Percentiles rank a stretch among this genome's conserved stretches.
phyloP scores from a whole-genome alignment of 2,797 vertebrate species.

The Danio kyathit region DNA sequence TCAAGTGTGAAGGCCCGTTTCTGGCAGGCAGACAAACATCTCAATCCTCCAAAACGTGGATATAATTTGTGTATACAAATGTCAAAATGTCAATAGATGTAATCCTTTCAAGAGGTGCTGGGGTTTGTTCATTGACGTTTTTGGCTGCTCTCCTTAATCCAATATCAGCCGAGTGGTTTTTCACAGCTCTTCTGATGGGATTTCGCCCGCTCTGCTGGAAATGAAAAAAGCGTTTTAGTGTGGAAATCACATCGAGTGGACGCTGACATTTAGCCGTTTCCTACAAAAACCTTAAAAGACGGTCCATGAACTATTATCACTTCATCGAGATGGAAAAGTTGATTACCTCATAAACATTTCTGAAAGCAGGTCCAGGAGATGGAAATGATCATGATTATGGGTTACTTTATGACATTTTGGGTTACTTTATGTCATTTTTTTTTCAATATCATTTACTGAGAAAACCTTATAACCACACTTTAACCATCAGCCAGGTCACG shows the following conservation, averaged over 20 bases:
- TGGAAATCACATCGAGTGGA: constrained; percentile 48
- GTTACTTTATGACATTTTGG: not conserved
- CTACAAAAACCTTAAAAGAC: constrained; percentile 31
- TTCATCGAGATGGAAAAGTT: constrained; percentile 51
- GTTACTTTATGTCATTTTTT: not conserved
- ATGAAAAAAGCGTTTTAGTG: constrained; percentile 47
- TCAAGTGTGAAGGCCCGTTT: not conserved
- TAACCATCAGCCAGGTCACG: not conserved
- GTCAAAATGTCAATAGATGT: constrained; percentile 78
- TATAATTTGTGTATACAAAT: constrained; percentile 72
- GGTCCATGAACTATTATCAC: constrained; percentile 51
- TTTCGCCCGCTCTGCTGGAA: constrained; percentile 50
- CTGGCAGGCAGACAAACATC: constrained; percentile 55
- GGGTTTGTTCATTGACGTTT: constrained; percentile 59
- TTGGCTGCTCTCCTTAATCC: constrained; percentile 63
- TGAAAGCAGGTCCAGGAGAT: constrained; percentile 2
- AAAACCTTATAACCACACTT: not conserved
- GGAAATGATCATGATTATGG: not conserved
- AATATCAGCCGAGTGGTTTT: constrained; percentile 60
- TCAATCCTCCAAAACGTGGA: constrained; percentile 55
- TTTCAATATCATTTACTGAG: not conserved
- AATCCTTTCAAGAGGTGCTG: constrained; percentile 72
- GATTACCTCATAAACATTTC: constrained; percentile 44
- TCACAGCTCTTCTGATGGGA: constrained; percentile 55
- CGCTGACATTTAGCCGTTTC: constrained; percentile 56